These are phyloP conservation scores for Lissonota sp. DNA, from an alignment of 2,888 invertebrate species.

Conservation along the genomic window DNA sequence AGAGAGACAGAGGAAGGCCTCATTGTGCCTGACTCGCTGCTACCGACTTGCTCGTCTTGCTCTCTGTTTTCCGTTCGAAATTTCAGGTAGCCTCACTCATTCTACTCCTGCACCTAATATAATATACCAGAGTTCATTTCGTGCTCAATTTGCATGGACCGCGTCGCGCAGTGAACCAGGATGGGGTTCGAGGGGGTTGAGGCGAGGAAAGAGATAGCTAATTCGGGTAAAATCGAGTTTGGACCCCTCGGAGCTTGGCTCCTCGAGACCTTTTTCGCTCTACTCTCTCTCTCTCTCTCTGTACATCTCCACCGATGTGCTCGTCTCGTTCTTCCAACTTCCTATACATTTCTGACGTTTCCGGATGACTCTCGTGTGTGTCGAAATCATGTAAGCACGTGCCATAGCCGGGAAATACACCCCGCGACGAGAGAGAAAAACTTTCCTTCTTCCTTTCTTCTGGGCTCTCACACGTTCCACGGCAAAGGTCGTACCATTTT, in stretches of 20 bases:
- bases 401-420: conserved; percentile 41
- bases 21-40: background rate
- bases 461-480: conserved; percentile 30
- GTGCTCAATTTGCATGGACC: conserved; percentile 82
- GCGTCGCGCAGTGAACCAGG: conserved; percentile 61
- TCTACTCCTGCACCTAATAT: conserved; percentile 75
- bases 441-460: conserved; percentile 43
- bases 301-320: conserved; percentile 40
- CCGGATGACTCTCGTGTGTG: conserved; percentile 36
- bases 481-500: conserved; percentile 15
- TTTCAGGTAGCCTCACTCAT: conserved; percentile 76
- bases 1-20: background rate
- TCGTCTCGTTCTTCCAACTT: conserved; percentile 43
- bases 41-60: conserved; percentile 70
- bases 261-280: conserved; percentile 63
- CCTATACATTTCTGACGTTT: conserved; percentile 21
- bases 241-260: conserved; percentile 73
- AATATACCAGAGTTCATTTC: conserved; percentile 83
- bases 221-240: conserved; percentile 81
- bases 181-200: conserved; percentile 53
- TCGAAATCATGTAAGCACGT: conserved; percentile 60
- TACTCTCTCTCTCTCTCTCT: conserved; percentile 67
- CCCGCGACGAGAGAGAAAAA: conserved; percentile 26
- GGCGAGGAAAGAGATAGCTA: conserved; percentile 70
- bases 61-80: conserved; percentile 80